phyloP scores from a whole-genome alignment of 2,888 invertebrate species.

The Yponomeuta sedellus region DNA sequence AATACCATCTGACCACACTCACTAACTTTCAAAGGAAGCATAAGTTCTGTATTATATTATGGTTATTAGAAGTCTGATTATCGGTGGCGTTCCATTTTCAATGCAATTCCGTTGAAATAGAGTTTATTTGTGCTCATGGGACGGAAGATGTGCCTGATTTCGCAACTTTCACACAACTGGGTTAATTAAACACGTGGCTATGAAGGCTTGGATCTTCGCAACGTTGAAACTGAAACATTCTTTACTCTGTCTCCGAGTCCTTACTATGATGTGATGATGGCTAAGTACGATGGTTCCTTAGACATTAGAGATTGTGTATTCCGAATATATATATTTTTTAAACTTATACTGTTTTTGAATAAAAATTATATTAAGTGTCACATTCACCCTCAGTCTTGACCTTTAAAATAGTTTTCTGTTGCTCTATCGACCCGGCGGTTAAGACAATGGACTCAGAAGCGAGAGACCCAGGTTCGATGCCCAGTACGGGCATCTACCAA shows the following conservation, averaged over 20 bases:
- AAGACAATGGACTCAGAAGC: too few species aligned
- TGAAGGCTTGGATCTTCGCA: background rate
- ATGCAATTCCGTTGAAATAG: constrained; percentile 8
- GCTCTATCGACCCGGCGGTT: too few species aligned
- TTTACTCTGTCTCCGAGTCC: background rate
- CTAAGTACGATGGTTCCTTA: too few species aligned
- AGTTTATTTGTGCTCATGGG: constrained; percentile 11
- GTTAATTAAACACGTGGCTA: constrained; percentile 22
- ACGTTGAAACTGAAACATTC: background rate
- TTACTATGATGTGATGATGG: too few species aligned
- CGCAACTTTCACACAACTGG: constrained; percentile 24
- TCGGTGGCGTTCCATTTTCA: background rate
- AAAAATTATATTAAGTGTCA: too few species aligned
- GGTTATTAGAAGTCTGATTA: background rate
- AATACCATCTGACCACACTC: background rate
- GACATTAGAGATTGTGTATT: too few species aligned
- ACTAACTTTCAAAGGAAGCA: constrained; percentile 2
- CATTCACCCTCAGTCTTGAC: too few species aligned
- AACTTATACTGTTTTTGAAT: too few species aligned
- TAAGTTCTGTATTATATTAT: background rate
- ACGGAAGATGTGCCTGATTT: constrained; percentile 17
- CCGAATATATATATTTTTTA: too few species aligned
- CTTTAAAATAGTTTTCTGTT: too few species aligned
- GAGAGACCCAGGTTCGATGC: too few species aligned
- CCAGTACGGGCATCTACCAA: too few species aligned